Evolutionary conservation across 2,113 vertebrate genomes (phyloP).

Genomic region (Microcebus murinus): DNA sequence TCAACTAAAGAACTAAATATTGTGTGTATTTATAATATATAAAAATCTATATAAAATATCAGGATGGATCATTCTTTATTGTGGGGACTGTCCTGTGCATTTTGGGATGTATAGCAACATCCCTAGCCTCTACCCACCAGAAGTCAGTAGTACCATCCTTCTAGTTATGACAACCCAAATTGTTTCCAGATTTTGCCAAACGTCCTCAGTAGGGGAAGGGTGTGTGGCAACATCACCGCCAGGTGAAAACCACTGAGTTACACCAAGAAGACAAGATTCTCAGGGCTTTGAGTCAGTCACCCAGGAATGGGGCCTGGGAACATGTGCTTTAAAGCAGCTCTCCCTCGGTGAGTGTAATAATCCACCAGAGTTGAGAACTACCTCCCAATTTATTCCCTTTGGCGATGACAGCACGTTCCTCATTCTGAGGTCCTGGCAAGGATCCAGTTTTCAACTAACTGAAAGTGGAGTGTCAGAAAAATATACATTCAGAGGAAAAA

Average conservation of each 20-base stretch:
- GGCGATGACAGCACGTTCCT: neutral
- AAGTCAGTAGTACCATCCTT: neutral
- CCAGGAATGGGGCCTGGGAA: neutral
- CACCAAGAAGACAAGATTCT: neutral
- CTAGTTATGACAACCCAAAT: neutral
- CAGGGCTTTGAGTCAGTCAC: neutral
- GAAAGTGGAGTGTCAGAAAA: slow-evolving; percentile 29
- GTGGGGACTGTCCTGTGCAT: neutral
- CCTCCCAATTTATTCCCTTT: slow-evolving; percentile 10
- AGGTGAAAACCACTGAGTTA: neutral
- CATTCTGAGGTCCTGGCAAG: slow-evolving; percentile 9
- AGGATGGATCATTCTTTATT: neutral
- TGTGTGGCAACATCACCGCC: neutral
- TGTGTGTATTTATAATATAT: neutral
- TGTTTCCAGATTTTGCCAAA: neutral
- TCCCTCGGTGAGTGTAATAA: neutral
- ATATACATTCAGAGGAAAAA: neutral
- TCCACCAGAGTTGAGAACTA: neutral
- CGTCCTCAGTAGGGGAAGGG: neutral
- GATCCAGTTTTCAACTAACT: slow-evolving; percentile 47
- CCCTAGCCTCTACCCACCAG: neutral
- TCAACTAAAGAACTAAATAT: neutral
- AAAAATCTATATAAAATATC: neutral
- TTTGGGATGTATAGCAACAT: neutral
- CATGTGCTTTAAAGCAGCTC: neutral